phyloP scores from a whole-genome alignment of 2,113 vertebrate genomes.

The Eubucco bourcierii region DNA sequence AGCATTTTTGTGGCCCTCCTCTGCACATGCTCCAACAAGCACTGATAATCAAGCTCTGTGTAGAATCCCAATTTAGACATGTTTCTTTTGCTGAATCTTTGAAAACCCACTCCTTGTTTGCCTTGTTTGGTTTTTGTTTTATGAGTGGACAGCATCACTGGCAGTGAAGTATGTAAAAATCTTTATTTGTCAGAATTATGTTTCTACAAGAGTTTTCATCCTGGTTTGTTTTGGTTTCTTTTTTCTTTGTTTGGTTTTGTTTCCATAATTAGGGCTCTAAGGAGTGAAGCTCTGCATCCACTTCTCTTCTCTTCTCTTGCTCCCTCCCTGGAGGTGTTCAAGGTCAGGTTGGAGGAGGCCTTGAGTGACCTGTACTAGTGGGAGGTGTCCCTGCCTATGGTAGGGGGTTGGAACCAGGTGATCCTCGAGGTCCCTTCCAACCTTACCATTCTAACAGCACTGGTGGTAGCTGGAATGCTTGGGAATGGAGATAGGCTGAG shows the following conservation, averaged over 20 bases:
- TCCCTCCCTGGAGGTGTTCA: too few relatives aligned
- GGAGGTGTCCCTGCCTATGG: too few relatives aligned
- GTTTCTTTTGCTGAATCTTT: background rate
- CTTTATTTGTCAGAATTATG: background rate
- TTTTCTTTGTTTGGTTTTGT: background rate
- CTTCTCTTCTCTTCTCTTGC: background rate
- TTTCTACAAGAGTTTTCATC: background rate
- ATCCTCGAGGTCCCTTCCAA: too few relatives aligned
- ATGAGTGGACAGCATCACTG: background rate
- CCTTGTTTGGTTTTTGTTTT: background rate
- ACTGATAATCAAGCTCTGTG: background rate
- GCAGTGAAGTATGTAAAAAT: background rate
- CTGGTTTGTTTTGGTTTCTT: background rate
- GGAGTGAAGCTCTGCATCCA: background rate
- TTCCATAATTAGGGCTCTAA: background rate
- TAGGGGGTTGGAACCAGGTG: too few relatives aligned
- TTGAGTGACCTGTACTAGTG: too few relatives aligned
- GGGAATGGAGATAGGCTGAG: background rate
- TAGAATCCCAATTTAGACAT: background rate
- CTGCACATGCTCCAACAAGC: too few relatives aligned
- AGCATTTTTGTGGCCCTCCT: too few relatives aligned
- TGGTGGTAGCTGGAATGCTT: background rate
- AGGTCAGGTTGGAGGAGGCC: too few relatives aligned
- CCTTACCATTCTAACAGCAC: too few relatives aligned
- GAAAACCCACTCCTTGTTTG: background rate